A percentile compares a stretch with the other conserved stretches of the same genome.
These are phyloP conservation scores for Pteronura brasiliensis DNA, from an alignment of 2,113 vertebrate genomes.

Conservation along the genomic window DNA sequence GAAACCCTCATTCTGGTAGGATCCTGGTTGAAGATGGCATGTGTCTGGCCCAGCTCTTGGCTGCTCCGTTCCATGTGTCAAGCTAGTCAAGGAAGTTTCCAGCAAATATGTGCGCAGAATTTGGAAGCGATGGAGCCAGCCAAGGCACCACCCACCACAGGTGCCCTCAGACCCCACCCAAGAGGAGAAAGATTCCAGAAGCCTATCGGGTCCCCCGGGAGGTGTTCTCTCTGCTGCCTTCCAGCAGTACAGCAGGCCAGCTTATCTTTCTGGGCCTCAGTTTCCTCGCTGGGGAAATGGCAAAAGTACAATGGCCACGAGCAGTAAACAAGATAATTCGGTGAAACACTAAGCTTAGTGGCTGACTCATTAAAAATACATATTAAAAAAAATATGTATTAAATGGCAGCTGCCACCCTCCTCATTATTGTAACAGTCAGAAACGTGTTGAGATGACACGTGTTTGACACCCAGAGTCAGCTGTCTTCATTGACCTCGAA, in stretches of 20 bases:
- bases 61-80: not conserved
- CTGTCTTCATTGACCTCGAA: not conserved
- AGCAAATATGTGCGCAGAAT: not conserved
- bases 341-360: not conserved
- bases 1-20: not conserved
- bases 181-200: not conserved
- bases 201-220: not conserved
- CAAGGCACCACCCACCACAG: not conserved
- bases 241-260: not conserved
- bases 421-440: not conserved
- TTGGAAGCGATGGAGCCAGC: not conserved
- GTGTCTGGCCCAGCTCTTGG: not conserved
- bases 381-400: too few species aligned
- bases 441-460: too few species aligned
- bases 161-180: not conserved
- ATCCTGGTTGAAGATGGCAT: not conserved
- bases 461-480: not conserved
- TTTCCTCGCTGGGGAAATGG: not conserved
- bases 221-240: not conserved
- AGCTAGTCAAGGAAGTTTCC: not conserved
- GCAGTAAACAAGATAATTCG: not conserved
- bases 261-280: not conserved
- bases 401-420: not conserved
- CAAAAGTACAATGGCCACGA: accelerated
- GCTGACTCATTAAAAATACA: not conserved